Evolutionary conservation across 2,888 invertebrate species (phyloP), one percentile per base, ranked within the genome.

Genomic region (Ceraclea dissimilis): DNA sequence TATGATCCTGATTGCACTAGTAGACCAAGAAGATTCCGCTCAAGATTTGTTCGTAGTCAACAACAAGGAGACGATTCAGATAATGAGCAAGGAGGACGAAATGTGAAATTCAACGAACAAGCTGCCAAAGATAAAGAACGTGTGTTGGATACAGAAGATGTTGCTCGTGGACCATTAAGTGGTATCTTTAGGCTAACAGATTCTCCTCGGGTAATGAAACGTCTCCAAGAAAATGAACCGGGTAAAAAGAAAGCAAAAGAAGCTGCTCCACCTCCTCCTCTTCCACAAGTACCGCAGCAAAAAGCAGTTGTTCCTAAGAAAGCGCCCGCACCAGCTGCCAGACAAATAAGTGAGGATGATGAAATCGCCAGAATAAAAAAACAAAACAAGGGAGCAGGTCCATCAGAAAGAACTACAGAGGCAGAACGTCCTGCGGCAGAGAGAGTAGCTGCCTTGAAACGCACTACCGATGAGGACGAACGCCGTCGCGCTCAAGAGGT

Each of bases 121-220:
- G 71, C 80, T 66, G 22, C 69, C 66, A 74, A 79, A 69, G 80
- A 80, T 66, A 81, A 82, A 63, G 84, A 84, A 64, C 82, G 90
- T 63, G 89, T 93, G 0, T 74, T 88, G 57, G 93, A 93, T 67
- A 93, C 93, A 6, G 93, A 94, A 73, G 93, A 93, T 68, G 92
- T 90, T 1, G 88, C 92, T 11, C 80, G 85, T 49, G 90, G 83
- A 17, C 93, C 93, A 5, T 78, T 95, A 2, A 93, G 93, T 71
- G 94, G 94, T 54, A 92, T 94, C 66, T 90, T 89, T 60, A 81
- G 93, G 43, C 74, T 94, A 26, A 86, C 86, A 53, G 94, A 94
- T 69, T 93, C 92, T 51, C 88, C 93, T 0, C 80, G 92, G 57
- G 91, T 93, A 6, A 91, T 93, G 82, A 90, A 91, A 70, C 85